Conservation (phyloP, 2,888 invertebrate species). For the Diploptera punctata region DNA sequence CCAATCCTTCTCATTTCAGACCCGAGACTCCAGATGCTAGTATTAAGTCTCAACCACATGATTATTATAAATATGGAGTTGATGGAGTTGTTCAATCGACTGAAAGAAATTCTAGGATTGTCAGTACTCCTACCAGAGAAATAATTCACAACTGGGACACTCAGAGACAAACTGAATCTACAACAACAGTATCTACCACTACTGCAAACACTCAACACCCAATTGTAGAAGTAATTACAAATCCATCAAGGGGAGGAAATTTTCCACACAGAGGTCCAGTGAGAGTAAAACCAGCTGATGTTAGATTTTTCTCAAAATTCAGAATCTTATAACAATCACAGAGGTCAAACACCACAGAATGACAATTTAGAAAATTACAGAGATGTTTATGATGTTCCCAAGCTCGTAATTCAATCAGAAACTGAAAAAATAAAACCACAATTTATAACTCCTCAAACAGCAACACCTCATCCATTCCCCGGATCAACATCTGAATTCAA, state of each 20-base stretch:
- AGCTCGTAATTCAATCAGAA: too few species aligned
- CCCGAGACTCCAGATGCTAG: constrained; percentile 17
- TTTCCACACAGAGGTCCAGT: not conserved
- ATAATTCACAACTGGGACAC: not conserved
- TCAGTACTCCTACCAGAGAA: not conserved
- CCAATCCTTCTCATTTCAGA: not conserved
- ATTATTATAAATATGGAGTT: constrained; percentile 3
- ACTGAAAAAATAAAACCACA: too few species aligned
- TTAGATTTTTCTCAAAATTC: too few species aligned
- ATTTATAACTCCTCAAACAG: too few species aligned
- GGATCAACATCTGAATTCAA: not conserved
- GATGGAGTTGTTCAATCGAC: not conserved
- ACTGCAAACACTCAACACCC: not conserved
- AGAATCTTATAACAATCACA: too few species aligned
- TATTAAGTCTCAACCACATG: not conserved
- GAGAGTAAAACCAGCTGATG: not conserved
- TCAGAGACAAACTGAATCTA: not conserved
- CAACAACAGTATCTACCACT: not conserved
- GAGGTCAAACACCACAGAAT: too few species aligned
- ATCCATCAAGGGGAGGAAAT: not conserved
- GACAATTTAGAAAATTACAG: too few species aligned
- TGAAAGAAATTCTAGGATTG: not conserved
- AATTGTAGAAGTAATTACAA: not conserved
- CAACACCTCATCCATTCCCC: not conserved
- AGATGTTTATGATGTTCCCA: too few species aligned